Percentiles rank a stretch among this genome's conserved stretches.
These are phyloP conservation scores for Glareola pratincola DNA, from an alignment of 2,113 vertebrate species.

Conservation along the genomic window DNA sequence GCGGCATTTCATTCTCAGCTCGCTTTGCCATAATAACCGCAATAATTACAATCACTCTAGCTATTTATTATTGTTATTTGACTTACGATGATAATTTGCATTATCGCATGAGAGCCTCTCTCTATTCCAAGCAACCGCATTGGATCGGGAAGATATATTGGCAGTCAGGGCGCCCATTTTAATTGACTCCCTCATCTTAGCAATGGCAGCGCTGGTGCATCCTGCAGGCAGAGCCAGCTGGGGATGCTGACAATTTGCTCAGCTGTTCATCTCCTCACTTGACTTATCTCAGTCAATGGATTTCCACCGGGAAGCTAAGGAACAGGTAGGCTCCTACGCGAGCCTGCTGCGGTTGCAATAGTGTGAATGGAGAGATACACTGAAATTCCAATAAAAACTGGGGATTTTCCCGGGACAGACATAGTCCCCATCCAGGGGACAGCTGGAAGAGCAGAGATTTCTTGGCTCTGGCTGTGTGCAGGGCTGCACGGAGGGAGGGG, in stretches of 20 bases:
- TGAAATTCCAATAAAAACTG: neutral
- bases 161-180: neutral
- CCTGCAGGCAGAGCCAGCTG: neutral
- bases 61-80: constrained; percentile 24
- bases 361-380: neutral
- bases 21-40: neutral
- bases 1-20: neutral
- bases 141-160: neutral
- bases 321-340: neutral
- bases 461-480: neutral
- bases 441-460: neutral
- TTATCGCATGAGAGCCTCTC: neutral
- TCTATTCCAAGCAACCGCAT: neutral
- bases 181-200: neutral
- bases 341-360: neutral
- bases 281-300: neutral
- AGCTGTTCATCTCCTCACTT: neutral
- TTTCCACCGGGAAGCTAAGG: neutral
- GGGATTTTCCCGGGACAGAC: neutral
- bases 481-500: neutral
- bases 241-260: neutral
- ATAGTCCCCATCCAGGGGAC: neutral
- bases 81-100: neutral
- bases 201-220: neutral
- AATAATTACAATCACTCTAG: neutral